These are phyloP conservation scores for Perizoma flavofasciatum DNA, from an alignment of 2,888 invertebrate species.

Conservation along the genomic window DNA sequence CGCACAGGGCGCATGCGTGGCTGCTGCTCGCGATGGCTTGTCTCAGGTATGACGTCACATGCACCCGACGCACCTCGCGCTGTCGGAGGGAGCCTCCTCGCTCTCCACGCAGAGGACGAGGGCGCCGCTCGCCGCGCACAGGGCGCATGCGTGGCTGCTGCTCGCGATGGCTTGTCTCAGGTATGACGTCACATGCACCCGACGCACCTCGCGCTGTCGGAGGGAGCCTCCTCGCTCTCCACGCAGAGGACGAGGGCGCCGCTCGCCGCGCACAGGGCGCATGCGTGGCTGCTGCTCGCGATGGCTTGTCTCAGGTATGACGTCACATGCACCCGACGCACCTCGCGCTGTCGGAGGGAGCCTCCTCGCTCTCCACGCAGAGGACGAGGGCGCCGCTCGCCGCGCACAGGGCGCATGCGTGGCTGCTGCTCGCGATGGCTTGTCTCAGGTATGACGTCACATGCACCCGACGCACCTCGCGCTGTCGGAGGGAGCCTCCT, in stretches of 20 bases:
- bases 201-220: conserved; percentile 91
- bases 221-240: conserved; percentile 86
- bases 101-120: conserved; percentile 47
- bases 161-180: conserved; percentile 92
- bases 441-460: conserved; percentile 79
- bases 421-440: conserved; percentile 94
- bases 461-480: conserved; percentile 76
- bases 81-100: conserved; percentile 92
- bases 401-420: conserved; percentile 68
- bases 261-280: conserved; percentile 45
- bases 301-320: conserved; percentile 87
- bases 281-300: conserved; percentile 92
- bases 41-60: conserved; percentile 59
- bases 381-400: conserved; percentile 41
- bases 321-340: too few relatives aligned
- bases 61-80: conserved; percentile 78
- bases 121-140: conserved; percentile 40
- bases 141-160: conserved; percentile 88
- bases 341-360: conserved; percentile 95
- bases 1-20: conserved; percentile 84
- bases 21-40: conserved; percentile 94
- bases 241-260: conserved; percentile 44
- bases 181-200: conserved; percentile 12
- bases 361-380: conserved; percentile 66
- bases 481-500: conserved; percentile 92